Conservation (phyloP, 2,888 invertebrate species). For the Aricia artaxerxes region DNA sequence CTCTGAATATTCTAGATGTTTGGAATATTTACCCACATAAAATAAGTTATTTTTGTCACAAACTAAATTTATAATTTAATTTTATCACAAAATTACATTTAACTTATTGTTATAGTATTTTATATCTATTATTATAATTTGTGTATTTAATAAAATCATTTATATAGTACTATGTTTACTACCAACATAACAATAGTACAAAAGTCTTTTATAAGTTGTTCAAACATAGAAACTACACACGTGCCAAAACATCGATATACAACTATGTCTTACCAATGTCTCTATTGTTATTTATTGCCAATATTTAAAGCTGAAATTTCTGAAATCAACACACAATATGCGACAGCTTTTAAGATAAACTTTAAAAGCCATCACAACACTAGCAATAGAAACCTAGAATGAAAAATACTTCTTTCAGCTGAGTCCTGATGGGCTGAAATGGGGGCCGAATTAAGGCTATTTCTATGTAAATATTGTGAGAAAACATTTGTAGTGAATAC, state of each 20-base stretch:
- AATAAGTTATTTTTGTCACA: not conserved
- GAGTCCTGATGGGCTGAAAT: not conserved
- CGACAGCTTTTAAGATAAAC: not conserved
- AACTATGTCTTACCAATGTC: slow-evolving; percentile 66
- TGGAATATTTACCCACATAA: not conserved
- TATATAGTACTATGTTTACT: not conserved
- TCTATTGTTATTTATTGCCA: slow-evolving; percentile 60
- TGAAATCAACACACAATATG: slow-evolving; percentile 25
- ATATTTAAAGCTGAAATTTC: slow-evolving; percentile 40
- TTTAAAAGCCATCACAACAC: slow-evolving; percentile 8
- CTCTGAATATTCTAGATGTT: not conserved
- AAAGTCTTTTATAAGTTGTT: not conserved
- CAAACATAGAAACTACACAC: slow-evolving; percentile 31
- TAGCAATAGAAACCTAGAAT: slow-evolving; percentile 7
- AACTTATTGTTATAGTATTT: no score
- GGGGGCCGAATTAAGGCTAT: slow-evolving; percentile 21
- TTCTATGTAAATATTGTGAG: not conserved
- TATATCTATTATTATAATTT: not conserved
- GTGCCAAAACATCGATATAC: slow-evolving; percentile 54
- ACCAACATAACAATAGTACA: not conserved
- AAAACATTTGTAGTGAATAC: not conserved
- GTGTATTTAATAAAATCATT: not conserved
- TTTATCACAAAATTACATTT: not conserved
- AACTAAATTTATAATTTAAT: not conserved
- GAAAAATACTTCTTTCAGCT: slow-evolving; percentile 20